phyloP scores from a whole-genome alignment of 2,888 invertebrate genomes.

The Epirrita christyi region DNA sequence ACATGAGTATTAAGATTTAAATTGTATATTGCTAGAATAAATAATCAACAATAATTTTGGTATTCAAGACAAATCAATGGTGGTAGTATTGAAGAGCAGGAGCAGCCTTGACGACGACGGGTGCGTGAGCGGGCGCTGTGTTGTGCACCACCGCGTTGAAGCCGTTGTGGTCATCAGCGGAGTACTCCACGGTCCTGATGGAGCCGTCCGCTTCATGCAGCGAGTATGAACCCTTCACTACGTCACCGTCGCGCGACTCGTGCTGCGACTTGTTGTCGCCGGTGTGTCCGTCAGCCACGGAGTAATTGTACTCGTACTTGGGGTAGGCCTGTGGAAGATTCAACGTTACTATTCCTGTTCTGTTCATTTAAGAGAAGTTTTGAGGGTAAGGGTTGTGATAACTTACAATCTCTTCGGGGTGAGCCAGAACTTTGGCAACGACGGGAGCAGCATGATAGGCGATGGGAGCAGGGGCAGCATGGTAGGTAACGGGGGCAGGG shows the following conservation, averaged over 20 bases:
- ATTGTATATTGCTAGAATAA: slow-evolving; percentile 39
- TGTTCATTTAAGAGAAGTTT: neutral
- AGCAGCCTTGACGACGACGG: slow-evolving; percentile 59
- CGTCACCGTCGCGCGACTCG: slow-evolving; percentile 81
- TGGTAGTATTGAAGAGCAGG: slow-evolving; percentile 60
- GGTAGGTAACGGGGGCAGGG: slow-evolving; percentile 52
- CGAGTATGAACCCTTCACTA: slow-evolving; percentile 82
- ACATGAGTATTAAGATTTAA: slow-evolving; percentile 3
- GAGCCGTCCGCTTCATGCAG: slow-evolving; percentile 84
- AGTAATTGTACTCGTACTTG: slow-evolving; percentile 81
- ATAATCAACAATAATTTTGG: slow-evolving; percentile 32
- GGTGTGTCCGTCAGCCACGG: slow-evolving; percentile 83
- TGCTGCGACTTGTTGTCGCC: slow-evolving; percentile 84
- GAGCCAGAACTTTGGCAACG: slow-evolving; percentile 48
- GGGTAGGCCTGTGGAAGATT: slow-evolving; percentile 62
- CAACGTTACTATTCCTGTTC: slow-evolving; percentile 2
- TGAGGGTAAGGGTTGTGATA: neutral
- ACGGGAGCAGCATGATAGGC: slow-evolving; percentile 47
- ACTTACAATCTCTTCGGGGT: slow-evolving; percentile 53
- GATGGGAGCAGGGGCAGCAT: slow-evolving; percentile 54
- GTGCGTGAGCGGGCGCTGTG: slow-evolving; percentile 62
- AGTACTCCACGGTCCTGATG: slow-evolving; percentile 81
- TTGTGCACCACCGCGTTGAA: slow-evolving; percentile 73
- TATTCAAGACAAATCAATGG: slow-evolving; percentile 44
- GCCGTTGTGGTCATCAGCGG: slow-evolving; percentile 81